Base-by-base conservation (phyloP, 2,113 vertebrate genomes). In the Synodontis membranacea region DNA sequence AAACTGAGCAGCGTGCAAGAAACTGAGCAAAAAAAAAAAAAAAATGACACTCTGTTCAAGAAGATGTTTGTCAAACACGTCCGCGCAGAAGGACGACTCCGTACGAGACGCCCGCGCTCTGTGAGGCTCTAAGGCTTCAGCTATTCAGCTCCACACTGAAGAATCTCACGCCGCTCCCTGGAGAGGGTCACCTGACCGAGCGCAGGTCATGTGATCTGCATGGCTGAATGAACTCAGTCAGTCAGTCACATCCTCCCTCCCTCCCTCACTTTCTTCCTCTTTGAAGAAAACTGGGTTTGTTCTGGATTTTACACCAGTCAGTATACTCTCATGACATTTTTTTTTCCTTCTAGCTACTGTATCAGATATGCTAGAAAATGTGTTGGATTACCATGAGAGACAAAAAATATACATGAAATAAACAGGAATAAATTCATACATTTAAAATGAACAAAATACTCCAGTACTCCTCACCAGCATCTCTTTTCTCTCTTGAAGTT, bases 181-280 rank as follows among this genome's bases (percentile, higher is more conserved):
- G 37, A 79, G 78, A 83, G 80, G 48, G 56, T 81, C 87, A 85
- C 62, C 79, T 87, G 85, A 62, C 70, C 42, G 54, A 68, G 46
- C 34, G 37, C 68, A 56, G 79, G 83, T 86, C 79, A 85, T 79
- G 42, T 87, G 80, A 85, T 74, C 85, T 46, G 60, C 76, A 84
- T 34, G 79, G 42, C 28, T 79, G 82, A 82, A 44, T 6, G 39
- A 56, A 74, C 48, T 10, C 58, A 19, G 76, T 88, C 83, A 42
- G 37, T 87, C 74, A 86, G 74, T 58, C 84, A 60, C 42, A 60
- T 52, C 72, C 72, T 75, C 72, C 23, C 11, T 75, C 72, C 0
- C 37, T 19, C 64, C 17, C 34, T 42, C 56, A 0, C 23, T 28
- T n/a, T 60, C 23, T 78, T 52, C 34, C 5, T 19, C 2, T 50